phyloP scores from a whole-genome alignment of 2,113 vertebrate genomes.

The Nestor notabilis region DNA sequence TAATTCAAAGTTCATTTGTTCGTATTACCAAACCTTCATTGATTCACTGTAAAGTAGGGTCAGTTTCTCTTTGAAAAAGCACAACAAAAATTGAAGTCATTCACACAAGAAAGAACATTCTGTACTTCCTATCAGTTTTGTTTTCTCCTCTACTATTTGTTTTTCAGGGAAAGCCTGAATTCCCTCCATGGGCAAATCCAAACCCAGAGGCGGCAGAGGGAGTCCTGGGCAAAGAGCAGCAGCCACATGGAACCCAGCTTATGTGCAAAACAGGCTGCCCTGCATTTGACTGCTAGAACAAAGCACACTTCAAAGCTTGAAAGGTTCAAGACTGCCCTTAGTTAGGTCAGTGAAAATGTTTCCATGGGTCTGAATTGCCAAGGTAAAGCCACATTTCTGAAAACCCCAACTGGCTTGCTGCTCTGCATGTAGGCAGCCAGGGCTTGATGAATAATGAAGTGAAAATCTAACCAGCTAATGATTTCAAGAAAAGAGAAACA shows the following conservation, averaged over 20 bases:
- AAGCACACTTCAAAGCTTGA: neutral
- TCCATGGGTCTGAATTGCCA: neutral
- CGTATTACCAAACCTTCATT: neutral
- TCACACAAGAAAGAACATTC: neutral
- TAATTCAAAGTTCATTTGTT: slow-evolving; percentile 3
- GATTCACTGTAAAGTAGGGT: neutral
- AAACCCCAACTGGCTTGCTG: neutral
- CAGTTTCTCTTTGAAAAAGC: neutral
- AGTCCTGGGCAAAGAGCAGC: neutral
- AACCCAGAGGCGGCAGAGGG: neutral
- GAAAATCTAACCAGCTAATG: neutral
- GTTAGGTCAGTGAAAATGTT: neutral
- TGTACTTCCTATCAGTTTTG: neutral
- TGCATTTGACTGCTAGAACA: neutral
- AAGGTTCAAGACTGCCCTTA: neutral
- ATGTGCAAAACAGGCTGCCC: neutral
- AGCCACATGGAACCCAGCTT: neutral
- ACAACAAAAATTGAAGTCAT: neutral
- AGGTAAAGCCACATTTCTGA: neutral
- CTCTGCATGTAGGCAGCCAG: neutral
- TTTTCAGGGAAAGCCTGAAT: neutral
- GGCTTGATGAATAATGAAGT: neutral
- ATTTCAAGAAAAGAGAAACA: slow-evolving; percentile 2
- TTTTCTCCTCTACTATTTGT: neutral
- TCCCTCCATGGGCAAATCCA: neutral